Conservation (phyloP, 1,140 invertebrate species). For the Cydia amplana region DNA sequence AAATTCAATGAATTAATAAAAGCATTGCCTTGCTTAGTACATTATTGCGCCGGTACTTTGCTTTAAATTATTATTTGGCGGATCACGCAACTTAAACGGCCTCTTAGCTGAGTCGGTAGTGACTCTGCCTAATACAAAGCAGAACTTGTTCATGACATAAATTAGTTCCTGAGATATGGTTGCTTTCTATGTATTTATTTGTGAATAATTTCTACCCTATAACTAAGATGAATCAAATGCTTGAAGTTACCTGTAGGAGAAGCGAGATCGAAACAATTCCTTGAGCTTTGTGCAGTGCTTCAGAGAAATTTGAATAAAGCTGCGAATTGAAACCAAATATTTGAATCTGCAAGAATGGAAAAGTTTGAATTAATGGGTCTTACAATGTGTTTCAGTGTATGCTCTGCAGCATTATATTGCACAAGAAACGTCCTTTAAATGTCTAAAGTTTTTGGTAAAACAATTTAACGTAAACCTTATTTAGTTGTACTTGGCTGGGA, state of each 20-base stretch:
- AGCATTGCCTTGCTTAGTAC: conserved; percentile 31
- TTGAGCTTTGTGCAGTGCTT: conserved; percentile 92
- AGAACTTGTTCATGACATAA: too few relatives aligned
- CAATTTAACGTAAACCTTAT: too few relatives aligned
- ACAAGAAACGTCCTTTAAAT: too few relatives aligned
- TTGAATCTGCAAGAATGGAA: conserved; percentile 88
- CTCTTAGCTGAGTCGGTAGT: too few relatives aligned
- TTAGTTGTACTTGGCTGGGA: too few relatives aligned
- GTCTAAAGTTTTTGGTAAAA: too few relatives aligned
- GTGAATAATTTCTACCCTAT: not conserved
- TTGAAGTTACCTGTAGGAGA: conserved; percentile 87
- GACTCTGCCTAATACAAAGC: too few relatives aligned
- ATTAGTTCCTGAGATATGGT: too few relatives aligned
- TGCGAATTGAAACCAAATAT: conserved; percentile 97
- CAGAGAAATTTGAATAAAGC: conserved; percentile 94
- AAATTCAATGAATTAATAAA: conserved; percentile 37
- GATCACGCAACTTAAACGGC: too few relatives aligned
- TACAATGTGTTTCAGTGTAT: not conserved
- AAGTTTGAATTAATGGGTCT: conserved; percentile 34
- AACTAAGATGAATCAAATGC: not conserved
- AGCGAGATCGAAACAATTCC: conserved; percentile 94
- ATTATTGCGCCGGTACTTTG: not conserved
- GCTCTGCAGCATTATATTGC: not conserved
- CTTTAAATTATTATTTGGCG: not conserved
- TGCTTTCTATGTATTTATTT: not conserved